phyloP scores from a whole-genome alignment of 1,140 invertebrate species.

The Schmidtea mediterranea region DNA sequence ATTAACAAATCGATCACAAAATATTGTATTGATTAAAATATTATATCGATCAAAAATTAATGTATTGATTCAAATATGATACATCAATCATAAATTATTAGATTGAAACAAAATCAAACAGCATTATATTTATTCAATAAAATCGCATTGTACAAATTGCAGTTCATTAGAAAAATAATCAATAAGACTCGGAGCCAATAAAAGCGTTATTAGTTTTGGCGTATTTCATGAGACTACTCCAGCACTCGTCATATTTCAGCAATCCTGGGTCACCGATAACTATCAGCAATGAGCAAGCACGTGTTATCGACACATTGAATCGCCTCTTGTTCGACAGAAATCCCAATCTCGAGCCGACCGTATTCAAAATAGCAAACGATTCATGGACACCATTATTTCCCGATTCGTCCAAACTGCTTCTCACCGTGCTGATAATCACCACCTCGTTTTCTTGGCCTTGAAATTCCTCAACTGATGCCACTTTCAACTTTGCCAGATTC shows the following conservation, averaged over 20 bases:
- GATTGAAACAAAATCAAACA: too few species aligned
- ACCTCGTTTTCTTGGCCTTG: slow-evolving; percentile 64
- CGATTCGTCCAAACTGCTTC: slow-evolving; percentile 23
- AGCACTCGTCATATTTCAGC: slow-evolving; percentile 19
- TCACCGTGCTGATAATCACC: slow-evolving; percentile 58
- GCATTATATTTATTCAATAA: too few species aligned
- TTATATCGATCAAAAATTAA: too few species aligned
- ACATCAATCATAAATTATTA: too few species aligned
- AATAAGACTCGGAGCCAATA: too few species aligned
- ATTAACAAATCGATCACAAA: too few species aligned
- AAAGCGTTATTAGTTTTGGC: neutral
- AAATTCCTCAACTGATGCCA: slow-evolving; percentile 77
- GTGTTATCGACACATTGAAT: slow-evolving; percentile 55
- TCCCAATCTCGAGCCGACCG: slow-evolving; percentile 11
- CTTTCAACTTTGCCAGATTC: slow-evolving; percentile 28
- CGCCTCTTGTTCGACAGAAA: slow-evolving; percentile 30
- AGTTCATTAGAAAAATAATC: too few species aligned
- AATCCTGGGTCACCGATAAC: slow-evolving; percentile 52
- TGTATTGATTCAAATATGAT: too few species aligned
- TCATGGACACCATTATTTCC: slow-evolving; percentile 12
- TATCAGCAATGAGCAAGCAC: slow-evolving; percentile 45
- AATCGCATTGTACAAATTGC: too few species aligned
- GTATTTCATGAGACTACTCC: neutral
- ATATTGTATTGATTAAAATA: too few species aligned
- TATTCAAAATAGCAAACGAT: too few species aligned